These are phyloP conservation scores for Chrysotoxum bicinctum DNA, from an alignment of 2,888 invertebrate species.

Conservation along the genomic window DNA sequence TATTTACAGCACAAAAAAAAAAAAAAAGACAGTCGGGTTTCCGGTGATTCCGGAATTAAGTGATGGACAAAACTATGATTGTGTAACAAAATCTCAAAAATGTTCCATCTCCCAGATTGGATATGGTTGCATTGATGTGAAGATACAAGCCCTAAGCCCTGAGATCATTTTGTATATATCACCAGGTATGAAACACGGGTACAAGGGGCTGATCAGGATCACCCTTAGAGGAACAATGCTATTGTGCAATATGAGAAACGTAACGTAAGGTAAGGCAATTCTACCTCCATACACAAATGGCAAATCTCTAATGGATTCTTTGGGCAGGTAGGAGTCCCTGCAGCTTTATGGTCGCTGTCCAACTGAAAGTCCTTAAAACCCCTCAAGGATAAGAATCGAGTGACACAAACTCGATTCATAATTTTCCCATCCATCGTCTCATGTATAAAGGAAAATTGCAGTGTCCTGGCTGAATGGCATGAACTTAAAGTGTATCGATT, in stretches of 20 bases:
- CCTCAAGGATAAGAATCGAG: conserved; percentile 24
- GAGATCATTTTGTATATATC: neutral
- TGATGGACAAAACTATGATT: conserved; percentile 5
- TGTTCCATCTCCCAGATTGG: conserved; percentile 10
- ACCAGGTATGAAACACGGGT: neutral
- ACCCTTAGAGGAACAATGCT: neutral
- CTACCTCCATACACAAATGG: neutral
- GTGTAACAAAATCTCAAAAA: conserved; percentile 24
- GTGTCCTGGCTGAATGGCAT: conserved; percentile 15
- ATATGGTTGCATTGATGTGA: neutral
- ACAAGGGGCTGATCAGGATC: neutral
- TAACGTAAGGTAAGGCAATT: neutral
- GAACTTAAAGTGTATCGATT: conserved; percentile 29
- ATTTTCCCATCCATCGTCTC: conserved; percentile 28
- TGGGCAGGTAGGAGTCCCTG: neutral
- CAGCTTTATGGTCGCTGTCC: neutral
- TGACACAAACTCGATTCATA: conserved; percentile 56
- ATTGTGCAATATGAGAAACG: neutral
- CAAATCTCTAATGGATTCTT: conserved; percentile 39
- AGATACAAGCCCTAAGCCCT: conserved; percentile 5
- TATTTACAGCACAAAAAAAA: neutral
- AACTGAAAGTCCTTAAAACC: neutral
- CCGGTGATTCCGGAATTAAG: conserved; percentile 39
- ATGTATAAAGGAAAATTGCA: conserved; percentile 8
- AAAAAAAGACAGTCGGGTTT: neutral